Conservation (phyloP, 2,888 invertebrate genomes). For the Aleiodes alternator region DNA sequence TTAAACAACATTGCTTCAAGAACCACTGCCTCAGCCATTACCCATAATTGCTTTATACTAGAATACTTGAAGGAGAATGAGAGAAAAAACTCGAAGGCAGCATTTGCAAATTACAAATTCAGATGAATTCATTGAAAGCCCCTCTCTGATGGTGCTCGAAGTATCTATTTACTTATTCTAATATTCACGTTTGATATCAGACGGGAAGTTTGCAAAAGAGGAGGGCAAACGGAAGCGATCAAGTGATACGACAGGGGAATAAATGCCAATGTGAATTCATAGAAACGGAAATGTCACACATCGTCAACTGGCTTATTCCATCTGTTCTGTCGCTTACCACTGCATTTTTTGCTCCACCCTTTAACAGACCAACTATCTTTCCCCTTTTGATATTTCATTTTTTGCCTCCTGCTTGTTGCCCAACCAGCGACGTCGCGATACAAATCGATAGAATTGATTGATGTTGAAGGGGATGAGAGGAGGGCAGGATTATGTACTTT, state of each 20-base stretch:
- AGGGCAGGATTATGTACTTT: constrained; percentile 32
- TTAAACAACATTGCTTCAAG: constrained; percentile 29
- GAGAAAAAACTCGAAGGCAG: too few species aligned
- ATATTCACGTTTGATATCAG: constrained; percentile 6
- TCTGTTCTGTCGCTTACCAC: constrained; percentile 29
- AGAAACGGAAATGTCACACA: constrained; percentile 35
- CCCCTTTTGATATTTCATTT: constrained; percentile 9
- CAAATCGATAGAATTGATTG: constrained; percentile 42
- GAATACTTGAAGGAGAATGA: background rate
- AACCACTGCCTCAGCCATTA: constrained; percentile 52
- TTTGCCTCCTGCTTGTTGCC: background rate
- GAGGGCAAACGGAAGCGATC: constrained; percentile 16
- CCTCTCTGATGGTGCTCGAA: background rate
- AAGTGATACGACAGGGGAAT: constrained; percentile 23
- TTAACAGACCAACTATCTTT: constrained; percentile 10
- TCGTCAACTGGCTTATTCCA: constrained; percentile 25
- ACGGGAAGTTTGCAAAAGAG: background rate
- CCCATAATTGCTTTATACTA: constrained; percentile 59
- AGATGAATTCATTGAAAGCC: background rate
- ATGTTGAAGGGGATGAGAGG: constrained; percentile 21
- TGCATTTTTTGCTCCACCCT: constrained; percentile 17
- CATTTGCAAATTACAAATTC: background rate
- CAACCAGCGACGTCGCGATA: constrained; percentile 12
- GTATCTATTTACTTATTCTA: background rate
- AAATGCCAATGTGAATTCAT: constrained; percentile 30